These are phyloP conservation scores for Cheiracanthium punctorium DNA, from an alignment of 2,888 invertebrate genomes.

Conservation along the genomic window DNA sequence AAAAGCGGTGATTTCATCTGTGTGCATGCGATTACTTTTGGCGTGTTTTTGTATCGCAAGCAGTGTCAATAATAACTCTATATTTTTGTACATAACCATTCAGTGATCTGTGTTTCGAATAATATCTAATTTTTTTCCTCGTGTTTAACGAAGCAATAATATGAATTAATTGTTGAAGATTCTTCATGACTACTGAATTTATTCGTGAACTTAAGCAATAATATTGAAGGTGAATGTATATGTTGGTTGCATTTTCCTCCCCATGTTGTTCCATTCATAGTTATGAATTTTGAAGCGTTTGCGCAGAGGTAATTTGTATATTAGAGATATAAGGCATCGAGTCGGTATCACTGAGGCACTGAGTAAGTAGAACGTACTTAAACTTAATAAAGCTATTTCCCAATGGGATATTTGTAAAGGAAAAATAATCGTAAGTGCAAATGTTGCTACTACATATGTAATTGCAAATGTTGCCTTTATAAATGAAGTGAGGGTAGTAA, in stretches of 20 bases:
- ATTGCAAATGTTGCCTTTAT: too few species aligned
- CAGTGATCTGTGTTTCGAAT: not conserved
- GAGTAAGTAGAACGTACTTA: too few species aligned
- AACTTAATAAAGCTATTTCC: too few species aligned
- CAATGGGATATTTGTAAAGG: too few species aligned
- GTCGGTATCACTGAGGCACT: too few species aligned
- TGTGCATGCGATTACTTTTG: not conserved
- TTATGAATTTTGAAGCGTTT: too few species aligned
- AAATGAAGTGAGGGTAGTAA: too few species aligned
- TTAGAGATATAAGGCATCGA: too few species aligned
- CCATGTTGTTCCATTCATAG: not conserved
- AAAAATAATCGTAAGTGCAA: too few species aligned
- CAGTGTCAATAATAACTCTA: not conserved
- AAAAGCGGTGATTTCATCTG: too few species aligned
- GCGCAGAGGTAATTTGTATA: too few species aligned
- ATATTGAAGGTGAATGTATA: not conserved
- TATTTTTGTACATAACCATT: constrained; percentile 12
- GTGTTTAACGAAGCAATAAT: not conserved
- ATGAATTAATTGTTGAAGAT: not conserved
- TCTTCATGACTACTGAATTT: not conserved
- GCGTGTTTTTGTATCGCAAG: not conserved
- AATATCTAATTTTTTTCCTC: not conserved
- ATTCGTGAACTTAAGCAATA: not conserved
- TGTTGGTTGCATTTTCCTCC: not conserved
- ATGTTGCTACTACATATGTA: too few species aligned